Percentiles rank a stretch among this genome's conserved stretches.
Evolutionary conservation across 2,797 vertebrate species (phyloP).

Genomic region (Bradypodion pumilum): DNA sequence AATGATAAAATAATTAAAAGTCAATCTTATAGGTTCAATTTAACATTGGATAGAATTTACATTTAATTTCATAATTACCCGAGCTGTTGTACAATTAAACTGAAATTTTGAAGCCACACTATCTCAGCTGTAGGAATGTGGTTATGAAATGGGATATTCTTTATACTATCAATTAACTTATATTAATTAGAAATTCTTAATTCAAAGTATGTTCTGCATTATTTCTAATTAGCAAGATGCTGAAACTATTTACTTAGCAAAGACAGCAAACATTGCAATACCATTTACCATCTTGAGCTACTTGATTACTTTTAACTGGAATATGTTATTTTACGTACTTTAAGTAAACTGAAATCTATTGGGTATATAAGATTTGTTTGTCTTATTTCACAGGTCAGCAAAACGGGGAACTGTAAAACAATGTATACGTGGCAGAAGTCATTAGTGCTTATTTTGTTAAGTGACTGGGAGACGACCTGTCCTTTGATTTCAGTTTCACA

Average conservation of each 20-base stretch:
- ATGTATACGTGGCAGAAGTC: conserved; percentile 11
- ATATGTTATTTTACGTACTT: conserved; percentile 21
- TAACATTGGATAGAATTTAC: too few species aligned
- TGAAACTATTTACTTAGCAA: not conserved
- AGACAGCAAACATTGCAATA: not conserved
- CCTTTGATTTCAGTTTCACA: conserved; percentile 18
- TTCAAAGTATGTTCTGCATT: not conserved
- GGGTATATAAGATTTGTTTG: not conserved
- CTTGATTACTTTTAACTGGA: conserved; percentile 29
- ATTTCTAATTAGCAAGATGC: not conserved
- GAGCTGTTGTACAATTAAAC: not conserved
- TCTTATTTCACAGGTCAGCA: conserved; percentile 6
- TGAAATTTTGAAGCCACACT: not conserved
- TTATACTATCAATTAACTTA: not conserved
- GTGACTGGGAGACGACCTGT: not conserved
- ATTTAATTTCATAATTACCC: not conserved
- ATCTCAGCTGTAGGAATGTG: not conserved
- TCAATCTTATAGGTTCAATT: too few species aligned
- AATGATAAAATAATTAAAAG: not conserved
- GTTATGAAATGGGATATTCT: not conserved
- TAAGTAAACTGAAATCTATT: conserved; percentile 8
- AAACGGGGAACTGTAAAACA: conserved; percentile 16
- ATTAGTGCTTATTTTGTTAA: not conserved
- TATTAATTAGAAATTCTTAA: not conserved
- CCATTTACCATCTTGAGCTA: conserved; percentile 31